Base-by-base conservation (phyloP, 2,113 vertebrate species). In the Halcyon senegalensis region DNA sequence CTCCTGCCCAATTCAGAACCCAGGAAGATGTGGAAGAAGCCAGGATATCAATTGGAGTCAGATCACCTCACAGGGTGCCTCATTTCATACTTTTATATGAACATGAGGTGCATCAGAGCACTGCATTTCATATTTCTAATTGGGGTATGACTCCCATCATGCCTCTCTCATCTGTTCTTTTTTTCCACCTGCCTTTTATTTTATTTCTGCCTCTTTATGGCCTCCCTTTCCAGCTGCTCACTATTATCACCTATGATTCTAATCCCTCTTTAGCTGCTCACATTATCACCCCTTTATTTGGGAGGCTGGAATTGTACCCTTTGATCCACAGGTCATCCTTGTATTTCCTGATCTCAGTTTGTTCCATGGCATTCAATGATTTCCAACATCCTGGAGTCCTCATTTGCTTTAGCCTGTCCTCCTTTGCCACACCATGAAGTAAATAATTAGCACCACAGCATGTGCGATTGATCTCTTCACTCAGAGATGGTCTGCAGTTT, bases 271-370 rank as follows among this genome's bases (percentile, higher is more conserved):
- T 82, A 66, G 95, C 62, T 93, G 78, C 83, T 91, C 90, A 84
- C 93, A 88, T 91, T 90, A 95, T 94, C 92, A 86, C 95, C 58
- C 87, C 85, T 94, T 76, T 78, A 94, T 56, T 69, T 89, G 88
- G 69, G 81, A 83, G 79, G 41, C 66, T 81, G 87, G 62, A 70
- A 92, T 60, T 46, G 35, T 46, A 74, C 58, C 75, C 85, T 95
- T 92, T 91, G 81, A 93, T 87, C 78, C 59, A 44, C 33, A 19
- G 9, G n/a, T 67, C 77, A 31, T 73, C 80, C 79, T 48, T 75
- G 27, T 7, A 18, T 81, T 94, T 86, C 60, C 78, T 16, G 33
- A 51, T 37, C n/a, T 64, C 55, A 33, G 3, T 53, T 89, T n/a
- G 9, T 83, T 75, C 63, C 53, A 23, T 51, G 51, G 48, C 11